A percentile compares a stretch with the other conserved stretches of the same genome.
Evolutionary conservation across 2,113 vertebrate species (phyloP).

Genomic region (Gambusia affinis): DNA sequence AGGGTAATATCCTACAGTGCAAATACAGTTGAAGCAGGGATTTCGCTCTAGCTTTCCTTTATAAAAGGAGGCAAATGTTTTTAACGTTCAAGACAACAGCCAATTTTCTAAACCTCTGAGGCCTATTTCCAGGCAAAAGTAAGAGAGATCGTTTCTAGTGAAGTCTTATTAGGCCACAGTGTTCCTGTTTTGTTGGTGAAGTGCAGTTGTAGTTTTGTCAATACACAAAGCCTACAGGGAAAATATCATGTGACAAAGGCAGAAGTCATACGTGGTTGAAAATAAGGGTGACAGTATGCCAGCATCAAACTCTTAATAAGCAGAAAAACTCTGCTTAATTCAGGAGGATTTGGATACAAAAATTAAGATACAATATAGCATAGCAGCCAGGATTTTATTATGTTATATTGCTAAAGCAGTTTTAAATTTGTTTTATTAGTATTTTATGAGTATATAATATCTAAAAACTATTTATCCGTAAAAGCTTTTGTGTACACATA

Average conservation of each 20-base stretch:
- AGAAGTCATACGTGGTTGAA: slow-evolving; percentile 25
- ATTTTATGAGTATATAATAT: slow-evolving; percentile 7
- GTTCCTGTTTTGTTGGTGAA: slow-evolving; percentile 19
- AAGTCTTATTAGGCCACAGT: slow-evolving; percentile 36
- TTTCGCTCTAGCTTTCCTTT: slow-evolving; percentile 37
- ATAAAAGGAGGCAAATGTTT: slow-evolving; percentile 29
- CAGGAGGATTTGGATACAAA: background rate
- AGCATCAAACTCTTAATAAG: slow-evolving; percentile 40
- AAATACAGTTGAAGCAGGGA: slow-evolving; percentile 47
- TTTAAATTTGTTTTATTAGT: background rate
- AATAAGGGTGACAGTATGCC: slow-evolving; percentile 41
- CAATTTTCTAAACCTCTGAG: slow-evolving; percentile 10
- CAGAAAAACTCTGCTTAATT: background rate
- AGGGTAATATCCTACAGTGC: slow-evolving; percentile 35
- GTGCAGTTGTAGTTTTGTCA: slow-evolving; percentile 61
- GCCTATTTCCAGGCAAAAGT: background rate
- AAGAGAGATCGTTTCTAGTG: slow-evolving; percentile 26
- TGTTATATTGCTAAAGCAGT: background rate
- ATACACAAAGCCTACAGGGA: slow-evolving; percentile 58
- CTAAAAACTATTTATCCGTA: background rate
- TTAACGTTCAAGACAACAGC: slow-evolving; percentile 6
- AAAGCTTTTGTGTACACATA: no score
- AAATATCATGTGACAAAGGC: slow-evolving; percentile 67
- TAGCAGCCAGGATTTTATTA: background rate
- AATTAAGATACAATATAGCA: background rate